Conservation (phyloP, 1,140 invertebrate species). For the Drosophila dunni region DNA sequence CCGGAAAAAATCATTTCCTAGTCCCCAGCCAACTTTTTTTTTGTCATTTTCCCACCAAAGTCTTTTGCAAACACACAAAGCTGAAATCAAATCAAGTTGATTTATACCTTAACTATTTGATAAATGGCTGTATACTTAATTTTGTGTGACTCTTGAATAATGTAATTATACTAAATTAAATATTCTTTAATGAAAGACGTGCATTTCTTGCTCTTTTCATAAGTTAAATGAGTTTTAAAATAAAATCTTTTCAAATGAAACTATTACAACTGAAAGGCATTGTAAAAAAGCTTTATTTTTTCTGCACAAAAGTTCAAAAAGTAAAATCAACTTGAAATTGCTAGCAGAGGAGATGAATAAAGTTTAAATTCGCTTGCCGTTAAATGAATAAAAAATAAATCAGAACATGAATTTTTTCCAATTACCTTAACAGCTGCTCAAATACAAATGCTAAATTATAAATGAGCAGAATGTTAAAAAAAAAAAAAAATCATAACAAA, state of each 20-base stretch:
- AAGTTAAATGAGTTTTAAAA: background rate
- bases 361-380: background rate
- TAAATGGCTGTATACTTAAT: conserved; percentile 10
- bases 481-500: conserved; percentile 26
- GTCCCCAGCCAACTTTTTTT: background rate
- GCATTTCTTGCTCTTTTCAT: background rate
- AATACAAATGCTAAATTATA: conserved; percentile 40
- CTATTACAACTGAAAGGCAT: too few relatives aligned
- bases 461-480: conserved; percentile 9
- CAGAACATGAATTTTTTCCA: conserved; percentile 26
- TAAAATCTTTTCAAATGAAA: too few relatives aligned
- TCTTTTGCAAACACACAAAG: conserved; percentile 7
- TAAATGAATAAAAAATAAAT: conserved; percentile 29
- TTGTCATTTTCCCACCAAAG: background rate
- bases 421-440: conserved; percentile 39
- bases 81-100: conserved; percentile 25
- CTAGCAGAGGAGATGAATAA: background rate
- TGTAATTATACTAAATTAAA: background rate
- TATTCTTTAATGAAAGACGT: too few relatives aligned
- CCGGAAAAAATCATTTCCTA: background rate
- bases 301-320: background rate
- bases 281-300: too few relatives aligned
- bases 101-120: conserved; percentile 20
- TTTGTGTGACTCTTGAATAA: background rate
- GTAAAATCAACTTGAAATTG: background rate